These are phyloP conservation scores for Notolabrus celidotus DNA, from an alignment of 2,797 vertebrate genomes.

Conservation along the genomic window DNA sequence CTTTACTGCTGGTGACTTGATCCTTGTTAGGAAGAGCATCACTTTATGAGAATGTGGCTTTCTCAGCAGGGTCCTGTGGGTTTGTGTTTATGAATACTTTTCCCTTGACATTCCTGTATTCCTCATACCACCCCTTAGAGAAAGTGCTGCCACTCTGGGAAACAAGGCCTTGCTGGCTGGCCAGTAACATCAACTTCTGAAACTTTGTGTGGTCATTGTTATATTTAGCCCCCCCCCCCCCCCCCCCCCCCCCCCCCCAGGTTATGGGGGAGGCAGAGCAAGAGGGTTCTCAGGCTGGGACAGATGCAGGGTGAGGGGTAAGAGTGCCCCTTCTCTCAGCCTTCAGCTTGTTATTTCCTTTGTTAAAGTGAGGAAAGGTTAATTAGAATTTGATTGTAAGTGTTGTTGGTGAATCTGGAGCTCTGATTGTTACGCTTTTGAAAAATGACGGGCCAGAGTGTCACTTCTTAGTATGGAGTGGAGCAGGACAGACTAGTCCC, in stretches of 20 bases:
- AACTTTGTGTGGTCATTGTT: conserved; percentile 67
- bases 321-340: conserved; percentile 37
- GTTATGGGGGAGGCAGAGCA: conserved; percentile 35
- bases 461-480: conserved; percentile 32
- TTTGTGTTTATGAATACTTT: conserved; percentile 72
- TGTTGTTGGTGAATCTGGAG: conserved; percentile 20
- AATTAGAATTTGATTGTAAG: conserved; percentile 11
- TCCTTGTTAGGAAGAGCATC: conserved; percentile 48
- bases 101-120: conserved; percentile 74
- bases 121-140: conserved; percentile 62
- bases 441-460: conserved; percentile 47
- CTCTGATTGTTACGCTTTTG: conserved; percentile 38
- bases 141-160: conserved; percentile 65
- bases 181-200: conserved; percentile 30
- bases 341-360: conserved; percentile 48
- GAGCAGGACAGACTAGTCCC: conserved; percentile 57
- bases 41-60: conserved; percentile 71
- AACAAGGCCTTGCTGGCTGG: conserved; percentile 47
- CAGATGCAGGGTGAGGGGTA: conserved; percentile 31
- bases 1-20: conserved; percentile 18
- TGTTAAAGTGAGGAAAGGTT: conserved; percentile 26
- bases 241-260: conserved; percentile 20
- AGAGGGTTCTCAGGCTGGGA: conserved; percentile 52
- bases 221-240: conserved; percentile 64
- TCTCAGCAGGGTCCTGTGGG: conserved; percentile 65